A percentile compares a stretch with the other conserved stretches of the same genome.
phyloP scores from a whole-genome alignment of 2,797 vertebrate genomes.

The Clarias fuscus region DNA sequence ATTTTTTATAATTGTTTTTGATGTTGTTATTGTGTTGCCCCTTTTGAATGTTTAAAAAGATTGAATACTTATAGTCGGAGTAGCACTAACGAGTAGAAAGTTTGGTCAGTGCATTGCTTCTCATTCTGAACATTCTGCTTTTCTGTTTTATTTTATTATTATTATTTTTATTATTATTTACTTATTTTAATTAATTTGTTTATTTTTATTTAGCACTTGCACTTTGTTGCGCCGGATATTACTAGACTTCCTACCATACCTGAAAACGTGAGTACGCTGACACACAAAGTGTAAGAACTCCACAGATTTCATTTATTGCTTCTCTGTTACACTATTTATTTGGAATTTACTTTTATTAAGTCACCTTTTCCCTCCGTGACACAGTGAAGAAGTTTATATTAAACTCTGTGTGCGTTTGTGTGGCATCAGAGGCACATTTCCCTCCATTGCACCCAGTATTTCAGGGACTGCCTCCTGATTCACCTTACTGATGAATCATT shows the following conservation, averaged over 20 bases:
- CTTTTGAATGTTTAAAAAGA: background rate
- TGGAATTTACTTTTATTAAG: background rate
- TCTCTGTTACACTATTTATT: background rate
- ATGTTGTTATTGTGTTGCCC: background rate
- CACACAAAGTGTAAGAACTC: background rate
- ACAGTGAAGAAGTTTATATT: background rate
- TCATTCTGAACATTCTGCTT: too few species aligned
- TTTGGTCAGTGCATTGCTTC: background rate
- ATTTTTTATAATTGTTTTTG: background rate
- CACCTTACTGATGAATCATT: background rate
- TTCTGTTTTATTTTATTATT: background rate
- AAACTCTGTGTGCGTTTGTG: background rate
- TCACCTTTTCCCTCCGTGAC: background rate
- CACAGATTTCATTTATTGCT: background rate
- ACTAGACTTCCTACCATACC: conserved; percentile 96
- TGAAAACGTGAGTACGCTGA: conserved; percentile 89
- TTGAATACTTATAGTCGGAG: background rate
- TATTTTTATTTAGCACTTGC: conserved; percentile 81
- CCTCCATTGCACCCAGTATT: background rate
- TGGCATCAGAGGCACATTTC: background rate
- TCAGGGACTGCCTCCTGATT: background rate
- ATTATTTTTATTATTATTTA: background rate
- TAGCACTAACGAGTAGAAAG: background rate
- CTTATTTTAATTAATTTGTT: background rate
- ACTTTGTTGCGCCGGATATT: conserved; percentile 94